Evolutionary conservation across 2,113 vertebrate species (phyloP).

Genomic region (Cyphomyrus plagiostoma): DNA sequence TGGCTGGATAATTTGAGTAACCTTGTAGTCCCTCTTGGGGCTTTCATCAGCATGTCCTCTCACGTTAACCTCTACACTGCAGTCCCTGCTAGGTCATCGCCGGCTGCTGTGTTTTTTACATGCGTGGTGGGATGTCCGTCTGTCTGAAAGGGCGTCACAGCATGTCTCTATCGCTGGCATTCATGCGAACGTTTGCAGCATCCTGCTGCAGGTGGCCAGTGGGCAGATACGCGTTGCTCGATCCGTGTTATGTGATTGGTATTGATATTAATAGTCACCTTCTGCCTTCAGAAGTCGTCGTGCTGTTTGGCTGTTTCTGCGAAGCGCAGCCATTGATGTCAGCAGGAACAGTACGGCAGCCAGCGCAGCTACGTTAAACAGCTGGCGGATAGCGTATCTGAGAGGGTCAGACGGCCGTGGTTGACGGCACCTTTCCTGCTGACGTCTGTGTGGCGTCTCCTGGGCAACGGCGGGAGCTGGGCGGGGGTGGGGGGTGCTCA

Average conservation of each 20-base stretch:
- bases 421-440: background rate
- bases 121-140: background rate
- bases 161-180: background rate
- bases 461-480: background rate
- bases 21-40: background rate
- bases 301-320: background rate
- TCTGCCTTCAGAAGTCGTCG: background rate
- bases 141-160: background rate
- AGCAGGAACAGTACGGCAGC: background rate
- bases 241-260: background rate
- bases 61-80: background rate
- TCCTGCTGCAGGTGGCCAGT: background rate
- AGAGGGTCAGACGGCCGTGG: background rate
- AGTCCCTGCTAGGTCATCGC: background rate
- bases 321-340: background rate
- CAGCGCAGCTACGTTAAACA: background rate
- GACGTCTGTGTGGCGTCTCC: conserved; percentile 5
- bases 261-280: background rate
- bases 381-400: background rate
- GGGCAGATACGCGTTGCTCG: background rate
- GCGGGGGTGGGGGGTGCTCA: background rate
- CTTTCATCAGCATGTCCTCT: background rate
- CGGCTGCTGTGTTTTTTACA: background rate
- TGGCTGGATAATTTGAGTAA: background rate
- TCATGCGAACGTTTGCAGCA: background rate